Percentiles rank a stretch among this genome's conserved stretches.
Evolutionary conservation across 1,140 invertebrate genomes (phyloP).

Genomic region (Neodiprion fabricii): DNA sequence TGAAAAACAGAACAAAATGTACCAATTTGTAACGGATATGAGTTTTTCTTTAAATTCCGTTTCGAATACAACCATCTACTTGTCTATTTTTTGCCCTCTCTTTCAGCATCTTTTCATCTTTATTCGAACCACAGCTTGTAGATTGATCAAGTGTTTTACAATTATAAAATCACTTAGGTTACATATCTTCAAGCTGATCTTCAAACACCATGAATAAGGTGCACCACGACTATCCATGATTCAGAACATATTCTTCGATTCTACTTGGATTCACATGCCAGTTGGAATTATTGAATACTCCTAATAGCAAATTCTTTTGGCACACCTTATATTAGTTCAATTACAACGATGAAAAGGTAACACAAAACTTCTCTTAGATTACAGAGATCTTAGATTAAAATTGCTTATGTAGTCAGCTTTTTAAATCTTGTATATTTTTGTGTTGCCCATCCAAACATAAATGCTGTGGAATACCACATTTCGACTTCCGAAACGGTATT

Average conservation of each 20-base stretch:
- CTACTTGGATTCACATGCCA: no score
- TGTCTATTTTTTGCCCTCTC: not conserved
- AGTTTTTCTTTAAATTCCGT: not conserved
- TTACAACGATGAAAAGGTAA: not conserved
- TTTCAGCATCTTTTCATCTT: not conserved
- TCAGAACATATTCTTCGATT: no score
- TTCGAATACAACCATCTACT: not conserved
- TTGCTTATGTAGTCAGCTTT: not conserved
- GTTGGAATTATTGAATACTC: not conserved
- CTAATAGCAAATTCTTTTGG: not conserved
- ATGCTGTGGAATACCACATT: not conserved
- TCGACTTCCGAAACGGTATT: not conserved
- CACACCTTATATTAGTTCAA: constrained; percentile 1
- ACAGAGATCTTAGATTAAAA: not conserved
- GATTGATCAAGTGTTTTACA: not conserved
- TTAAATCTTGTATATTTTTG: not conserved
- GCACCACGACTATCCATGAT: not conserved
- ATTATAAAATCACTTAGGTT: not conserved
- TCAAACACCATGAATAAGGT: not conserved
- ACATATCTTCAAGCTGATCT: not conserved
- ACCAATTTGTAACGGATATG: no score
- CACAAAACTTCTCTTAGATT: not conserved
- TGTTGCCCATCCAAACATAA: not conserved
- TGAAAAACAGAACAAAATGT: no score
- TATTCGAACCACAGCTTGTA: not conserved